These are phyloP conservation scores for Sebastes cheni DNA, from an alignment of 2,797 vertebrate genomes.

Conservation along the genomic window DNA sequence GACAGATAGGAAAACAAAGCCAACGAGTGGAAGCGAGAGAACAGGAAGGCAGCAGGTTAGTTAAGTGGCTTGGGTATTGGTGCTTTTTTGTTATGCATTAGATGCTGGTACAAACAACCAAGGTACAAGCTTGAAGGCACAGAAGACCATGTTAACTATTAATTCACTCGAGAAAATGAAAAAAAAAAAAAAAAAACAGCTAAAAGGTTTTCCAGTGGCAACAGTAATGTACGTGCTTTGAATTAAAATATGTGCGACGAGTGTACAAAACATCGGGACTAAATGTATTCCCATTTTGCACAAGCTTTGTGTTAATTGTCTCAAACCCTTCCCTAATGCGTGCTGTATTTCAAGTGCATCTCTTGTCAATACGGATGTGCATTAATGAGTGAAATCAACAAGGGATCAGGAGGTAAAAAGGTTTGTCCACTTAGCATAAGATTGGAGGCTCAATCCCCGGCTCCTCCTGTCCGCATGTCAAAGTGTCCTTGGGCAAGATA, in stretches of 20 bases:
- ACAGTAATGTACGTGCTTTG: neutral
- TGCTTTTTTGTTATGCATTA: constrained; percentile 49
- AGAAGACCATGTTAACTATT: constrained; percentile 18
- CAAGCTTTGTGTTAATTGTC: neutral
- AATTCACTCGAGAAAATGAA: constrained; percentile 17
- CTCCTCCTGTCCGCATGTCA: too few relatives aligned
- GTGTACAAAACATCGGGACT: neutral
- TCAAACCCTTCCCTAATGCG: neutral
- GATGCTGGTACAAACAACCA: constrained; percentile 30
- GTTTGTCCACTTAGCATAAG: too few relatives aligned
- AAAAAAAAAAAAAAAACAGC: neutral
- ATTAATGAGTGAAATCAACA: neutral
- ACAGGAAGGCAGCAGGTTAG: constrained; percentile 19
- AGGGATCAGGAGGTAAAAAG: too few relatives aligned
- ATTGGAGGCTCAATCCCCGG: too few relatives aligned
- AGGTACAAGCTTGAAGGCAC: constrained; percentile 19
- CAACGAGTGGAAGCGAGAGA: neutral
- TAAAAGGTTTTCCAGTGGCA: constrained; percentile 20
- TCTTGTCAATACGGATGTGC: neutral
- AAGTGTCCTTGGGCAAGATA: too few relatives aligned
- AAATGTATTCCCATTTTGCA: neutral
- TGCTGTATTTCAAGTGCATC: neutral
- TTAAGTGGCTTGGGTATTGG: constrained; percentile 29
- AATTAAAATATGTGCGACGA: neutral
- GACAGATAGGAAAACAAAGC: constrained; percentile 32